Base-by-base conservation (phyloP, 1,140 invertebrate genomes). In the Aphis gossypii region DNA sequence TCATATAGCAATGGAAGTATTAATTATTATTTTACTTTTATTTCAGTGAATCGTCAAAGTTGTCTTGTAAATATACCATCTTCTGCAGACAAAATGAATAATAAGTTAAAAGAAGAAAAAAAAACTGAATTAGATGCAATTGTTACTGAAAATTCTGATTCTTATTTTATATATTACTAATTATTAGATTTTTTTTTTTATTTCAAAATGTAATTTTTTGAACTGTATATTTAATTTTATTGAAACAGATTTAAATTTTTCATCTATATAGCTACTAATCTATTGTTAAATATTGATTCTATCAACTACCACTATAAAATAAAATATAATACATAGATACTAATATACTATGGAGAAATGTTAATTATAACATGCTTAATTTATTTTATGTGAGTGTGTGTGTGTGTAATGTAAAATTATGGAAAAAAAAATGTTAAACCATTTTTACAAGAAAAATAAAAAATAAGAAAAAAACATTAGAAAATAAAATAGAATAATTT, bases 111-210 rank as follows among this genome's bases (percentile, higher is more conserved):
- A 20, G 30, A 1, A 30, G 14, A 25, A 2, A 18, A 38, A 4
- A 3, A 44, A 68, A 68, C 38, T 1, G 51, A 68, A 90, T 30
- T 90, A 90, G 56, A 90, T 68, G 41, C 60, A 20, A 68, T 90
- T 2, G 6, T 90, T 7, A 68, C 89, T 44, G 89, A 90, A 46
- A 90, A 90, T 90, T 90, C 89, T 23, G 56, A 68, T 90, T 90
- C 38, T 18, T 90, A 90, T 90, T 90, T 90, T 60, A 68, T 90
- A 68, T 11, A 68, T 68, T 90, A 90, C 20, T 90, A 90, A 68
- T 56, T 51, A 51, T 51, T 51, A 51, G 1, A 51, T 18, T 46
- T 18, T 51, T 41, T 18, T 51, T 18, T 76, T 76, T 76, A n/a
- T 35, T 76, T 76, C 0, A 76, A 68, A 68, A 68, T 68, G 60